A percentile compares a stretch with the other conserved stretches of the same genome.
Conservation (phyloP, 1,140 invertebrate genomes). For the Metaphire vulgaris region DNA sequence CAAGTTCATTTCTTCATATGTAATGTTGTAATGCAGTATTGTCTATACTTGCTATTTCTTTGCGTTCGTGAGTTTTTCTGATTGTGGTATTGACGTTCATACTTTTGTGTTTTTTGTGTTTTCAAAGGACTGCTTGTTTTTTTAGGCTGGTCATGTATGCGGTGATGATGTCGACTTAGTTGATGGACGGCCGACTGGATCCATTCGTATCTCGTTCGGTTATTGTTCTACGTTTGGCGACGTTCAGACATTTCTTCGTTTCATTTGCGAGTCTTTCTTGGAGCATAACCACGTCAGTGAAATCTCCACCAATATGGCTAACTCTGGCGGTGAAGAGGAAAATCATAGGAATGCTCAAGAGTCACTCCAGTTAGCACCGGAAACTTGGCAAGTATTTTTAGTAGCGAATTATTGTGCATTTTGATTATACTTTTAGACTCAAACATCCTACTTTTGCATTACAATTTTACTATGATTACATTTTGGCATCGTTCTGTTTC, state of each 20-base stretch:
- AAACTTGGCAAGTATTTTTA: constrained; percentile 18
- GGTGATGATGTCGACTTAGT: constrained; percentile 82
- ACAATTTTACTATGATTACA: background rate
- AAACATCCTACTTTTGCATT: background rate
- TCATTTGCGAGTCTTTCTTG: constrained; percentile 58
- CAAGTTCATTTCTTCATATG: background rate
- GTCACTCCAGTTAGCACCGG: no score
- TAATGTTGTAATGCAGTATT: no score
- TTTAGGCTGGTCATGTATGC: constrained; percentile 82
- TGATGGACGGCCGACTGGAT: constrained; percentile 82
- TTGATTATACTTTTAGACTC: no score
- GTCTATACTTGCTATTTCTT: no score
- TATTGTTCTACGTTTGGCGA: constrained; percentile 73
- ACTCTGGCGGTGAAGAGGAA: constrained; percentile 1
- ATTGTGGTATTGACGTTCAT: no score
- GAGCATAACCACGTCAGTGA: background rate
- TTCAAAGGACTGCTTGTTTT: no score
- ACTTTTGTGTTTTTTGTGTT: no score
- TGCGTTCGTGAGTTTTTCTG: no score
- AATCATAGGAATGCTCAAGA: no score
- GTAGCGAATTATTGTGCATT: constrained; percentile 7
- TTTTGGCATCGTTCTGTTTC: no score
- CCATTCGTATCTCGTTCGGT: constrained; percentile 86
- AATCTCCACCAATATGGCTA: background rate
- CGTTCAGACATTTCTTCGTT: constrained; percentile 64